phyloP scores from a whole-genome alignment of 1,140 invertebrate genomes.

The Agraylea sexmaculata region DNA sequence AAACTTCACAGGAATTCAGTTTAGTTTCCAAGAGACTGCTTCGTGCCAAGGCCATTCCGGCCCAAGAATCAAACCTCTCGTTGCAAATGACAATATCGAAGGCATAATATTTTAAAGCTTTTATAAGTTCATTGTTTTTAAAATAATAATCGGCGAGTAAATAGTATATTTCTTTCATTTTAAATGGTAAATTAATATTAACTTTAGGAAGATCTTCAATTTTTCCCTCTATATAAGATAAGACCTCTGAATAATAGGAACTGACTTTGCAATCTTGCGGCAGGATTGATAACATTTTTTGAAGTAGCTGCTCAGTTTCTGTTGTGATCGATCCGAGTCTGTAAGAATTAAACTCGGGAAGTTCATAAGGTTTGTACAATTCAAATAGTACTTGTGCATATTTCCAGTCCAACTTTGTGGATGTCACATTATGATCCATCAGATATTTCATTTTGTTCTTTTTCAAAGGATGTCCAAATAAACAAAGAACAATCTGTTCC shows the following conservation, averaged over 20 bases:
- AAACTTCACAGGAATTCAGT: constrained; percentile 59
- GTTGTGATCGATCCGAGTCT: constrained; percentile 55
- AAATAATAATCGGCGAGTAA: constrained; percentile 86
- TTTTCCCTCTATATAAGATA: constrained; percentile 52
- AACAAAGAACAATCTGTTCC: constrained; percentile 81
- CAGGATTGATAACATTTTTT: constrained; percentile 60
- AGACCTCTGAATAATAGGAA: constrained; percentile 45
- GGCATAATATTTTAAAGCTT: constrained; percentile 71
- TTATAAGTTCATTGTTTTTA: constrained; percentile 66
- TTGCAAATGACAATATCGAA: constrained; percentile 72
- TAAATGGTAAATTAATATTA: constrained; percentile 35
- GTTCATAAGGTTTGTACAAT: constrained; percentile 64
- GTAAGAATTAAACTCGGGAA: constrained; percentile 78
- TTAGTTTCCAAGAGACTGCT: constrained; percentile 69
- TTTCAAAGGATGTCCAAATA: constrained; percentile 76
- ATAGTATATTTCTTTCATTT: constrained; percentile 70
- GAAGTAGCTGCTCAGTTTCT: constrained; percentile 67
- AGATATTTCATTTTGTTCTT: constrained; percentile 61
- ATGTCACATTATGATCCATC: constrained; percentile 64
- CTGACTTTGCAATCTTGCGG: constrained; percentile 54
- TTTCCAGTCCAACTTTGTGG: constrained; percentile 66
- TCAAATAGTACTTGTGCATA: constrained; percentile 67
- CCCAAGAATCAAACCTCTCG: constrained; percentile 80
- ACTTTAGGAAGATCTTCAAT: constrained; percentile 41
- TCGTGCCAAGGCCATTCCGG: constrained; percentile 72